Conservation (phyloP, 2,113 vertebrate genomes). For the Indicator maculatus region DNA sequence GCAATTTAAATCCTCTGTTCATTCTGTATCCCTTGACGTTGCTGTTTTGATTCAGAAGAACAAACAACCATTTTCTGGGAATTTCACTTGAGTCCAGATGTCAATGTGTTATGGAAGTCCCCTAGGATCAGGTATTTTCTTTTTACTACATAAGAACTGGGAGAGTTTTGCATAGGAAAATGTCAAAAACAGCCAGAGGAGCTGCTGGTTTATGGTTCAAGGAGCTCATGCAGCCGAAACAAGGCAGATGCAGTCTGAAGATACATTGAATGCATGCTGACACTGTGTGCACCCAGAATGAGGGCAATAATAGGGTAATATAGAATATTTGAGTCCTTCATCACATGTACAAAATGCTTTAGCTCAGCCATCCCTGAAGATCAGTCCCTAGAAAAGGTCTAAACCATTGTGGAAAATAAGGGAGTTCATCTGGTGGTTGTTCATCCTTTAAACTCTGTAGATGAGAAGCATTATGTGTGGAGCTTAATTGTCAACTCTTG, state of each 20-base stretch:
- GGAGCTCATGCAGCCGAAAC: neutral
- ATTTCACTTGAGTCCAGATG: neutral
- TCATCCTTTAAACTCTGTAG: neutral
- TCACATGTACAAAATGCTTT: accelerated
- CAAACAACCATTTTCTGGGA: neutral
- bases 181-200: neutral
- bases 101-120: neutral
- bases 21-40: neutral
- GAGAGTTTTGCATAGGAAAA: neutral
- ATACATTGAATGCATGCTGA: neutral
- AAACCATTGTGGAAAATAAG: neutral
- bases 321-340: neutral
- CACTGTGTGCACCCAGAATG: neutral
- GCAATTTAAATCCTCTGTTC: neutral
- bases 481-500: neutral
- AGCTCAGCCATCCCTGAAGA: neutral
- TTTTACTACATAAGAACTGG: neutral
- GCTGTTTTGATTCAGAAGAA: neutral
- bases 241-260: neutral
- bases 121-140: neutral
- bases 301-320: neutral
- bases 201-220: neutral
- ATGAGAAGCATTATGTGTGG: neutral
- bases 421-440: neutral
- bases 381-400: neutral